Percentiles rank a stretch among this genome's conserved stretches.
These are phyloP conservation scores for Alauda arvensis DNA, from an alignment of 2,797 vertebrate genomes.

Conservation along the genomic window DNA sequence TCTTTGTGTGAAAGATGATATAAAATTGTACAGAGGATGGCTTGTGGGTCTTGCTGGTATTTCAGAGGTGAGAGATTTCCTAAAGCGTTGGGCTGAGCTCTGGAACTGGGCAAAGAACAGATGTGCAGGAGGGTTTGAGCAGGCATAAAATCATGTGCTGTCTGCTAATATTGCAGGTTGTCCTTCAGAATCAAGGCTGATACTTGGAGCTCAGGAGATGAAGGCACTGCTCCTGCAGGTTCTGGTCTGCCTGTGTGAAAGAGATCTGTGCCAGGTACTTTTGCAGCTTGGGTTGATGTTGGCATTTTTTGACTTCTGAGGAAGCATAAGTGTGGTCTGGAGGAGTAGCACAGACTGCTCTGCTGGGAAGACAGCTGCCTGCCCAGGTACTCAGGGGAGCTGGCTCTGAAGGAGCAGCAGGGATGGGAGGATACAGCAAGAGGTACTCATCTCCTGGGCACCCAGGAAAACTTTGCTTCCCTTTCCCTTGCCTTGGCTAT, in stretches of 20 bases:
- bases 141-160: background rate
- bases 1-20: background rate
- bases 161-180: background rate
- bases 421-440: background rate
- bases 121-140: background rate
- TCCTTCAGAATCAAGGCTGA: background rate
- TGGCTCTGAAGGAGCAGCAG: background rate
- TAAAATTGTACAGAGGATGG: background rate
- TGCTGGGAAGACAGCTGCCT: background rate
- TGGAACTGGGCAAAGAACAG: background rate
- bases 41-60: background rate
- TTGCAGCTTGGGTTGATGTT: background rate
- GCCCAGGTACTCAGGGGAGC: rapidly evolving
- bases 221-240: background rate
- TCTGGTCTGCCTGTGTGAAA: background rate
- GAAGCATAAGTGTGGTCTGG: background rate
- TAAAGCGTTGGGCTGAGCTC: background rate
- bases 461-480: background rate
- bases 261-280: background rate
- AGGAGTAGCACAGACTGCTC: background rate
- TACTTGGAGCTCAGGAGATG: background rate
- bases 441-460: background rate
- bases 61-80: background rate
- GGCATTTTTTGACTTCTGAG: background rate
- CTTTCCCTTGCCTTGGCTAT: background rate